A percentile compares a stretch with the other conserved stretches of the same genome.
Conservation (phyloP, 2,797 vertebrate species). For the Chaunax sp. region DNA sequence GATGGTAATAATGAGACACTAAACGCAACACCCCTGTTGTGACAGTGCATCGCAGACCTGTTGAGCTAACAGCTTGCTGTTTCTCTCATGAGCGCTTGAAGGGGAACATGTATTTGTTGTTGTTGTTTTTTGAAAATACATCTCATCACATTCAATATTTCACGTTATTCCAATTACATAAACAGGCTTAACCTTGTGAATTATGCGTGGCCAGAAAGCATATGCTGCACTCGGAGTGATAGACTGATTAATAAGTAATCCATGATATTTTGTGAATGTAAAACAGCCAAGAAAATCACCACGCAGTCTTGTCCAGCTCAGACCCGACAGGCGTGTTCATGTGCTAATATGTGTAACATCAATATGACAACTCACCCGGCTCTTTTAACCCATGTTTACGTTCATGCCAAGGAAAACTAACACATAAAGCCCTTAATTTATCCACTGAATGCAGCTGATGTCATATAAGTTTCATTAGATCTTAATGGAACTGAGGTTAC, state of each 20-base stretch:
- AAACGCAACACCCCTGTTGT: conserved; percentile 45
- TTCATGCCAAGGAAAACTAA: neutral
- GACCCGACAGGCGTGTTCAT: neutral
- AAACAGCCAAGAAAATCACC: neutral
- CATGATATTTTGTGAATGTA: neutral
- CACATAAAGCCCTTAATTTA: neutral
- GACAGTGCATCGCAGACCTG: conserved; percentile 51
- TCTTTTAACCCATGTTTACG: neutral
- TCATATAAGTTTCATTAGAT: conserved; percentile 45
- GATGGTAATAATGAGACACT: conserved; percentile 46
- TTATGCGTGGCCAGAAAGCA: no score
- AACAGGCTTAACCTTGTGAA: no score
- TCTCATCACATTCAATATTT: neutral
- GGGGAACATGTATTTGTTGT: neutral
- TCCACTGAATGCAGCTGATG: neutral
- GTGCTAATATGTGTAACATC: neutral
- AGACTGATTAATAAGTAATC: no score
- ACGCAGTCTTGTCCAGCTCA: neutral
- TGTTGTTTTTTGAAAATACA: neutral
- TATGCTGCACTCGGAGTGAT: no score
- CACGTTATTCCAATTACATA: neutral
- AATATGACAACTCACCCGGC: conserved; percentile 5
- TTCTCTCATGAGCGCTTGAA: neutral
- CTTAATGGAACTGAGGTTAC: conserved; percentile 56
- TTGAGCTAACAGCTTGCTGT: conserved; percentile 42